phyloP scores from a whole-genome alignment of 2,888 invertebrate genomes.

The Drosophila hawaiiensis region DNA sequence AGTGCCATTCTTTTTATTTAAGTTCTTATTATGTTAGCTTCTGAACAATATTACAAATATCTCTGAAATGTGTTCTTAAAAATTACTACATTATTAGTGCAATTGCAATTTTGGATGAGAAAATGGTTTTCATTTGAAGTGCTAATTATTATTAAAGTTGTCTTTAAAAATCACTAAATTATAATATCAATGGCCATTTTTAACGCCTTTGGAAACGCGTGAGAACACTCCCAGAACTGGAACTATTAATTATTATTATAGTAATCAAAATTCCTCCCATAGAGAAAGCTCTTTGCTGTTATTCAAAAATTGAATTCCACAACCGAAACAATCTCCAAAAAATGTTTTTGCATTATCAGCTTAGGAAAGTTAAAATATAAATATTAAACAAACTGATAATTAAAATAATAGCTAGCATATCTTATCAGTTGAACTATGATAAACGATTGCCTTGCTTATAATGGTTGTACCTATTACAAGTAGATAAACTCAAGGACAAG shows the following conservation, averaged over 20 bases:
- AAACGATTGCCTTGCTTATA: conserved; percentile 10
- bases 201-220: background rate
- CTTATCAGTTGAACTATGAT: conserved; percentile 41
- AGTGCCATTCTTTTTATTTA: background rate
- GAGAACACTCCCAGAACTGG: background rate
- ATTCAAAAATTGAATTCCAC: background rate
- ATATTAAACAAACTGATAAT: background rate
- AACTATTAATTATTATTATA: background rate
- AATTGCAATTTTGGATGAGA: background rate
- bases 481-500: conserved; percentile 32
- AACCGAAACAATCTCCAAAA: no score
- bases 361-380: background rate
- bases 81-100: background rate
- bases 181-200: background rate
- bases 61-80: background rate
- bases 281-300: background rate
- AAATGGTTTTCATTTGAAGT: background rate
- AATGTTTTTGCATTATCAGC: background rate
- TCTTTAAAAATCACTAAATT: background rate
- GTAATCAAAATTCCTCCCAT: background rate
- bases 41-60: background rate
- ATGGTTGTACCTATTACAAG: conserved; percentile 15
- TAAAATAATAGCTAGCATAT: conserved; percentile 17
- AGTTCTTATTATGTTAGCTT: background rate
- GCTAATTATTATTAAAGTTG: background rate